Evolutionary conservation across 2,888 invertebrate genomes (phyloP), one percentile per base, ranked within the genome.

Genomic region (Oscheius myriophilus): DNA sequence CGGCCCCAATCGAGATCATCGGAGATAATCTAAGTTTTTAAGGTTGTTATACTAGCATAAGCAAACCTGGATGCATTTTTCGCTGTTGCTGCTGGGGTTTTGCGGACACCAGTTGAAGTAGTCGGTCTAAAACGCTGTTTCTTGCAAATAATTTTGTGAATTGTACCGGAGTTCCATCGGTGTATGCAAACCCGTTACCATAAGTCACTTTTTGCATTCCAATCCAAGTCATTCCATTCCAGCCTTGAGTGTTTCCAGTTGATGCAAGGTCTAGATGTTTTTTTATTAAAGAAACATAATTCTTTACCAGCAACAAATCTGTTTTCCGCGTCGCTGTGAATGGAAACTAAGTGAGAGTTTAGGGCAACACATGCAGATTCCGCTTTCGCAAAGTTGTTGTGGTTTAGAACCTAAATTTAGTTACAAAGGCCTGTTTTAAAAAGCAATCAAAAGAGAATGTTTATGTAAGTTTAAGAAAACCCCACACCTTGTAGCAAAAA

Each of bases 161-260:
- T 25, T 49, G 46, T 4, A 61, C 61, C 3, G 46, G 26, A 6
- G 61, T 65, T 33, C 57, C 57, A n/a, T 65, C 65, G 33, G 55
- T 55, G 33, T 55, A 25, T 1, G 39, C 55, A 43, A 43, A 55
- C 14, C 41, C 21, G 45, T 54, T 65, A 21, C 45, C n/a, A n/a
- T n/a, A n/a, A n/a, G n/a, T 65, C 42, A 65, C 65, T 33, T 65
- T 65, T 39, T 67, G 67, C 52, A 67, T 51, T 43, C 67, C 67
- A 54, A 61, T 61, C 67, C 67, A 67, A 2, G 33, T 54, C 46
- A 61, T 46, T 14, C 23, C 23, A 23, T 52, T 52, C 42, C 53
- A 41, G 18, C 41, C 63, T 25, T 46, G n/a, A 16, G 52, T 52
- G 53, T 42, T 43, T 52, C 63, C 63, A 23, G 63, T 63, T 4